These are phyloP conservation scores for Sacculina carcini DNA, from an alignment of 2,888 invertebrate genomes.

Conservation along the genomic window DNA sequence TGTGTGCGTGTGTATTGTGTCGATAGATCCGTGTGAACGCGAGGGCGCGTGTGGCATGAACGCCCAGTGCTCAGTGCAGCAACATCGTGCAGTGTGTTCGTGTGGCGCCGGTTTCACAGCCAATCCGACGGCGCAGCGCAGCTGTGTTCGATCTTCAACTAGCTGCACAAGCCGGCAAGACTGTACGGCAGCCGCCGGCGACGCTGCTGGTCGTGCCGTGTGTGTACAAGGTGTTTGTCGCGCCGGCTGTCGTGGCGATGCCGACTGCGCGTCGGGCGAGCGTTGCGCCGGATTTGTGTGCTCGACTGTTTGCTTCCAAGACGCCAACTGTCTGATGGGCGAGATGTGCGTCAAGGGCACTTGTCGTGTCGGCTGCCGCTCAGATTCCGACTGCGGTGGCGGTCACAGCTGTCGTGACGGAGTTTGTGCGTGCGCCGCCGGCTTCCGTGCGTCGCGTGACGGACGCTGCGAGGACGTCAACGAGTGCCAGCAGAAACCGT, in stretches of 20 bases:
- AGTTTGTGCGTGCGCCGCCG: conserved; percentile 30
- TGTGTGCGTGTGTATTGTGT: too few species aligned
- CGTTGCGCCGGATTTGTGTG: conserved; percentile 46
- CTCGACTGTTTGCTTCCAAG: conserved; percentile 60
- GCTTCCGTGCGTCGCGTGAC: conserved; percentile 37
- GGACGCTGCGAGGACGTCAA: conserved; percentile 58
- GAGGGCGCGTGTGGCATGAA: conserved; percentile 55
- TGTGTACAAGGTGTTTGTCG: conserved; percentile 53
- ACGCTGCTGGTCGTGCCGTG: conserved; percentile 30
- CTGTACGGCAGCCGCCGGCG: conserved; percentile 30
- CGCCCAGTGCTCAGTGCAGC: conserved; percentile 42
- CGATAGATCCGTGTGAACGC: conserved; percentile 47
- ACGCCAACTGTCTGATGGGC: conserved; percentile 66
- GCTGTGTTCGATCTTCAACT: conserved; percentile 55
- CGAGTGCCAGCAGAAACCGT: conserved; percentile 35
- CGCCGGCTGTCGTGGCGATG: conserved; percentile 40
- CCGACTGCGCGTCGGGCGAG: conserved; percentile 53
- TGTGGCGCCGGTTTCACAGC: conserved; percentile 60
- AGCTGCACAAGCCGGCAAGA: conserved; percentile 34
- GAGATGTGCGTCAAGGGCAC: conserved; percentile 59
- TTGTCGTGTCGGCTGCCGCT: conserved; percentile 55
- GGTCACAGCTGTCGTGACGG: conserved; percentile 48
- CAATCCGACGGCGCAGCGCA: conserved; percentile 61
- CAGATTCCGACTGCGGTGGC: conserved; percentile 47
- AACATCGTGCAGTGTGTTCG: conserved; percentile 53